phyloP scores from a whole-genome alignment of 2,113 vertebrate genomes.

The Forbesichthys agassizii region DNA sequence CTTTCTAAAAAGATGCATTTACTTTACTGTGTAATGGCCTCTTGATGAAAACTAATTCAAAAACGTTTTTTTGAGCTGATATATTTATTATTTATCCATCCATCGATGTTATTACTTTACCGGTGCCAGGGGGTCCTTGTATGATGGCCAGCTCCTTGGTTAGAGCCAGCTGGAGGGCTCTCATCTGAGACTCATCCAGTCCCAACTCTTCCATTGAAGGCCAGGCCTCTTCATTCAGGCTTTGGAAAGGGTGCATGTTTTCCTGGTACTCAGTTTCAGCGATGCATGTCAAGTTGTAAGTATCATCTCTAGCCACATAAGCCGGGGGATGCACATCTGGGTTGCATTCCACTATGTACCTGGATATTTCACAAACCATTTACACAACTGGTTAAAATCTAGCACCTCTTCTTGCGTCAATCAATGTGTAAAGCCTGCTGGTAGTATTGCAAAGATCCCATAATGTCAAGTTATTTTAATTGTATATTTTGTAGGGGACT shows the following conservation, averaged over 20 bases:
- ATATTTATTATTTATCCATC: background rate
- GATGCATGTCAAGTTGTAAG: constrained; percentile 77
- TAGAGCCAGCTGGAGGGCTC: constrained; percentile 86
- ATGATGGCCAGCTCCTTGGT: constrained; percentile 94
- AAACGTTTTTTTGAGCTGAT: no score
- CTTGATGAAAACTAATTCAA: no score
- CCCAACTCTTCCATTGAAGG: constrained; percentile 80
- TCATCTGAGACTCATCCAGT: constrained; percentile 89
- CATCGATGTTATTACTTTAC: constrained; percentile 60
- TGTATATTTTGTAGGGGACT: background rate
- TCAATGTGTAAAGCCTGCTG: background rate
- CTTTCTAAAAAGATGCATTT: no score
- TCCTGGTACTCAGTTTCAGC: constrained; percentile 33
- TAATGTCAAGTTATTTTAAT: background rate
- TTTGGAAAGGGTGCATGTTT: constrained; percentile 55
- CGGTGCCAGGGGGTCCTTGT: constrained; percentile 95
- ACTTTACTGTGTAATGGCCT: no score
- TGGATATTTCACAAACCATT: constrained; percentile 32
- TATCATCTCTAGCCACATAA: constrained; percentile 73
- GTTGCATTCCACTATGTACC: constrained; percentile 89
- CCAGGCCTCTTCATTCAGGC: constrained; percentile 80
- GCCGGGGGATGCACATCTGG: constrained; percentile 75
- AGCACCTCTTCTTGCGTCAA: background rate
- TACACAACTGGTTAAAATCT: background rate
- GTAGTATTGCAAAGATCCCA: background rate